Percentiles rank a stretch among this genome's conserved stretches.
These are phyloP conservation scores for Heliconius aoede DNA, from an alignment of 2,888 invertebrate genomes.

Conservation along the genomic window DNA sequence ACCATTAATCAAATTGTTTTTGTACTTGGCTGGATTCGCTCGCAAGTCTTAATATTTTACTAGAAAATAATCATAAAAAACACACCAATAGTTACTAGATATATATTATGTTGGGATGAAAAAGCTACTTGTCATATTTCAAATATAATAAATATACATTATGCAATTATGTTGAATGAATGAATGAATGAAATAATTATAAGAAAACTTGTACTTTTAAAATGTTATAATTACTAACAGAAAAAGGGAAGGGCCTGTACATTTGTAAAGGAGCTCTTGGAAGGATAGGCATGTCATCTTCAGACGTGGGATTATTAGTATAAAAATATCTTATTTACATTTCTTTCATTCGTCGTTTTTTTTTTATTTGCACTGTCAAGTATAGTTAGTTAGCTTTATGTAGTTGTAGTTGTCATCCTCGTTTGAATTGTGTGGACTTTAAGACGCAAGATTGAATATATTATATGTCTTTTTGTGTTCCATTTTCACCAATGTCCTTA, in stretches of 20 bases:
- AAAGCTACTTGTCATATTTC: not conserved
- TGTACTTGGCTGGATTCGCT: too few species aligned
- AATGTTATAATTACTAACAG: slow-evolving; percentile 19
- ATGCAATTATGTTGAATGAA: slow-evolving; percentile 9
- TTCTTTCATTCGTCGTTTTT: slow-evolving; percentile 4
- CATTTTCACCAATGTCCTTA: too few species aligned
- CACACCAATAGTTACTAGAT: not conserved
- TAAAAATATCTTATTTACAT: slow-evolving; percentile 11
- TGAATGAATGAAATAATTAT: slow-evolving; percentile 20
- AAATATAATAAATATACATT: not conserved
- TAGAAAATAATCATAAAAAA: not conserved
- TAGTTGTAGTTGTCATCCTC: not conserved
- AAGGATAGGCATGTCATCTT: slow-evolving; percentile 21
- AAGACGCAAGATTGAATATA: too few species aligned
- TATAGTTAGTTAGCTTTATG: not conserved
- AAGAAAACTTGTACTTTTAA: slow-evolving; percentile 6
- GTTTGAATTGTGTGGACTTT: not conserved
- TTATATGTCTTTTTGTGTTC: too few species aligned
- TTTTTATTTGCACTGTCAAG: not conserved
- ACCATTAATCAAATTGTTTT: too few species aligned
- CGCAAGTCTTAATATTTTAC: too few species aligned
- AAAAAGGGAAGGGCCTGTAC: not conserved
- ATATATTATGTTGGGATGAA: not conserved
- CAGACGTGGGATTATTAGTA: slow-evolving; percentile 23
- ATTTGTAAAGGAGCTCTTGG: slow-evolving; percentile 25